Evolutionary conservation across 2,113 vertebrate genomes (phyloP).

Genomic region (Felis chaus): DNA sequence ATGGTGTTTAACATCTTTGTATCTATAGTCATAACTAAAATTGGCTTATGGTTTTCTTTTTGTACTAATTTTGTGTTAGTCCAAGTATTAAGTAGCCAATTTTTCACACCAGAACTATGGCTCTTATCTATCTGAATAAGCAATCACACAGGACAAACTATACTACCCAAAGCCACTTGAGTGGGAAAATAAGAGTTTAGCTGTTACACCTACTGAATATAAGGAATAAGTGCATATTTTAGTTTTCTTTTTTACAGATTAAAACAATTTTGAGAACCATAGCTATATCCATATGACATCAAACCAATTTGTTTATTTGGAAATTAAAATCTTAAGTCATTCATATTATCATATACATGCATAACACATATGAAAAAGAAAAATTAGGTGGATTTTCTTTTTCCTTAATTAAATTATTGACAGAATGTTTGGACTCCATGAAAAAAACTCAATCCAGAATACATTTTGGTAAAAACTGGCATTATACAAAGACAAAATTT

Average conservation of each 20-base stretch:
- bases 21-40: neutral
- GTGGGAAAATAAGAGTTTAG: neutral
- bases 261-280: neutral
- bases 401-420: neutral
- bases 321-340: slow-evolving; percentile 11
- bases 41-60: neutral
- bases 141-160: neutral
- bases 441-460: neutral
- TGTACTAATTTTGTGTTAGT: neutral
- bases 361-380: neutral
- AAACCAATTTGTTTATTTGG: neutral
- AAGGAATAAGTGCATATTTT: neutral
- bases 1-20: neutral
- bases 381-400: neutral
- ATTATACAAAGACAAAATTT: neutral
- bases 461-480: neutral
- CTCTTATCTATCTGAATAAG: neutral
- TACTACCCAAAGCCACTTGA: neutral
- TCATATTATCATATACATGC: neutral
- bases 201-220: neutral
- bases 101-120: neutral
- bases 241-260: neutral
- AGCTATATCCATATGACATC: neutral
- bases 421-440: neutral
- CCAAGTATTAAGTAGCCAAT: neutral